A percentile compares a stretch with the other conserved stretches of the same genome.
phyloP scores from a whole-genome alignment of 2,113 vertebrate genomes.

The Tylochromis polylepis region DNA sequence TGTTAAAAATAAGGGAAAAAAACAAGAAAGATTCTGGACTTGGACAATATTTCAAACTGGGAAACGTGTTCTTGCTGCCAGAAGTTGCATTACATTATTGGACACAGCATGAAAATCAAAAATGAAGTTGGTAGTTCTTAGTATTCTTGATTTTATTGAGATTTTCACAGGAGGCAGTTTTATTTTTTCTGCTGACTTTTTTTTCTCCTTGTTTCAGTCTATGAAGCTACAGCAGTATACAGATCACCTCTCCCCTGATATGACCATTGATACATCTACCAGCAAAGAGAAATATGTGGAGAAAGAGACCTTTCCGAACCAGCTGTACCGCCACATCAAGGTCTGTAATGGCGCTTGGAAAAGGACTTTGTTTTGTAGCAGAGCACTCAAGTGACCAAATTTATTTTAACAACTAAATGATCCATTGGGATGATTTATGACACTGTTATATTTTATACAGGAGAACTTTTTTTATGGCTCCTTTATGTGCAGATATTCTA shows the following conservation, averaged over 20 bases:
- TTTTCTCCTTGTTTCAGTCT: constrained; percentile 47
- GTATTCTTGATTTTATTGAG: neutral
- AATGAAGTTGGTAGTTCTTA: neutral
- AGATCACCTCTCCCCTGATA: constrained; percentile 85
- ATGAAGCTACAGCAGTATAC: constrained; percentile 88
- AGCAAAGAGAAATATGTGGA: constrained; percentile 84
- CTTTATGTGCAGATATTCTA: neutral
- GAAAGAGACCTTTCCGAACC: constrained; percentile 90
- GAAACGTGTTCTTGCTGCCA: neutral
- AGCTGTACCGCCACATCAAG: constrained; percentile 96
- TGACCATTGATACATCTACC: constrained; percentile 83
- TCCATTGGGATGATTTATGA: neutral
- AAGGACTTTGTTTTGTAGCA: neutral
- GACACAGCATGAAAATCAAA: neutral
- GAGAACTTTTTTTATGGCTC: neutral
- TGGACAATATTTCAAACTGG: neutral
- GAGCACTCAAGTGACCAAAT: neutral
- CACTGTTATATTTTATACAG: neutral
- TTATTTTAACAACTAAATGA: neutral
- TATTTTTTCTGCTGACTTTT: neutral
- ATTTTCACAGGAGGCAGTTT: neutral
- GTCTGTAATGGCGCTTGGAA: constrained; percentile 53
- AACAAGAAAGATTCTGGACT: neutral
- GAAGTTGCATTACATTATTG: neutral
- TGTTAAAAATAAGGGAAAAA: neutral